phyloP scores from a whole-genome alignment of 2,888 invertebrate species.

The Thysanoteuthis rhombus region DNA sequence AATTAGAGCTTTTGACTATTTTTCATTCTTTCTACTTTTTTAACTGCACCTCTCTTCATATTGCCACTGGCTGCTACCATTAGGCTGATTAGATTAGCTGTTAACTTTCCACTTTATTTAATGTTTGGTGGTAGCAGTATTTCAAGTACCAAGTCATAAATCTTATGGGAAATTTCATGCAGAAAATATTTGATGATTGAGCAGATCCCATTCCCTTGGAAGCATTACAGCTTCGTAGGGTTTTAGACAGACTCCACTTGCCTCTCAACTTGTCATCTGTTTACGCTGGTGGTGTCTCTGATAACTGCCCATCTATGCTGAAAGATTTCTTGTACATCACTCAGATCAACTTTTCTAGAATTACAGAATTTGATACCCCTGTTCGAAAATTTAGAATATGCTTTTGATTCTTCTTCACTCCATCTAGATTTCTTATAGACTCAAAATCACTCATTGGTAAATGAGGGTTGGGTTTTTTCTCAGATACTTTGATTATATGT shows the following conservation, averaged over 20 bases:
- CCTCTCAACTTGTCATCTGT: too few relatives aligned
- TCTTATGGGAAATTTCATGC: not conserved
- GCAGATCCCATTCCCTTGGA: too few relatives aligned
- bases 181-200: not conserved
- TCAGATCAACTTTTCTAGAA: not conserved
- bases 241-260: too few relatives aligned
- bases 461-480: too few relatives aligned
- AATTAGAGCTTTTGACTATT: not conserved
- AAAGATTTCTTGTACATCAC: not conserved
- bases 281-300: not conserved
- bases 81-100: not conserved
- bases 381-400: too few relatives aligned
- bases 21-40: not conserved
- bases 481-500: too few relatives aligned
- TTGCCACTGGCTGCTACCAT: not conserved
- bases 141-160: not conserved
- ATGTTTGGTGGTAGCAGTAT: not conserved
- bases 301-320: not conserved
- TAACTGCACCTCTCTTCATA: not conserved
- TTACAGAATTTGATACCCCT: too few relatives aligned
- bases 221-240: too few relatives aligned
- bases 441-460: too few relatives aligned
- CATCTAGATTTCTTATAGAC: too few relatives aligned
- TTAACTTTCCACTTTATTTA: not conserved
- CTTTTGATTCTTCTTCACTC: too few relatives aligned